phyloP scores from a whole-genome alignment of 2,888 invertebrate genomes.

The Axea sp. region DNA sequence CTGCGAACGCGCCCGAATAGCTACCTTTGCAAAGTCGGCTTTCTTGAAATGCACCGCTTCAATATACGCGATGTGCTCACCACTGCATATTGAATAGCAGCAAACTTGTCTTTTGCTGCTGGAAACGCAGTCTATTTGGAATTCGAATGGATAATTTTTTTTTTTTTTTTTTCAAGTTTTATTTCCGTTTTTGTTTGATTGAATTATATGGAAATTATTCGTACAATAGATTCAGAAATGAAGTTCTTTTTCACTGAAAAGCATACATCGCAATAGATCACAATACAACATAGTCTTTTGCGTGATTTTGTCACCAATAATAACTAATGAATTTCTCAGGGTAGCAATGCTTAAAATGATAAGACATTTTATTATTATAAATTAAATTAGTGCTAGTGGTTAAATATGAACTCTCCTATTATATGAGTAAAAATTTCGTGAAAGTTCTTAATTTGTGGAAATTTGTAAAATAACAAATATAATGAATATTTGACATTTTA shows the following conservation, averaged over 20 bases:
- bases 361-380: too few relatives aligned
- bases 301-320: too few relatives aligned
- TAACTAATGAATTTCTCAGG: too few relatives aligned
- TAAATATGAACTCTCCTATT: too few relatives aligned
- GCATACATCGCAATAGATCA: slow-evolving; percentile 19
- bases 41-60: slow-evolving; percentile 60
- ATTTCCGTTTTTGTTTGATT: slow-evolving; percentile 49
- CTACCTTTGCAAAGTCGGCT: slow-evolving; percentile 57
- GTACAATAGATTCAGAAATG: slow-evolving; percentile 37
- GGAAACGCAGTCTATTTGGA: slow-evolving; percentile 48
- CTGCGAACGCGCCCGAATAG: slow-evolving; percentile 49
- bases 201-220: slow-evolving; percentile 50
- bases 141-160: slow-evolving; percentile 45
- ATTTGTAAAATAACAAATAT: too few relatives aligned
- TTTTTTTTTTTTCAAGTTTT: slow-evolving; percentile 31
- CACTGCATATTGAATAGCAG: slow-evolving; percentile 60
- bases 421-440: too few relatives aligned
- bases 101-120: slow-evolving; percentile 43
- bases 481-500: too few relatives aligned
- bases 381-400: too few relatives aligned
- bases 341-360: too few relatives aligned
- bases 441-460: too few relatives aligned
- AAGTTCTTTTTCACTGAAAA: slow-evolving; percentile 29
- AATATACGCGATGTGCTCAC: slow-evolving; percentile 53
- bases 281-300: too few relatives aligned